Percentiles rank a stretch among this genome's conserved stretches.
Evolutionary conservation across 1,140 invertebrate genomes (phyloP).

Genomic region (Camponotus vicinus): DNA sequence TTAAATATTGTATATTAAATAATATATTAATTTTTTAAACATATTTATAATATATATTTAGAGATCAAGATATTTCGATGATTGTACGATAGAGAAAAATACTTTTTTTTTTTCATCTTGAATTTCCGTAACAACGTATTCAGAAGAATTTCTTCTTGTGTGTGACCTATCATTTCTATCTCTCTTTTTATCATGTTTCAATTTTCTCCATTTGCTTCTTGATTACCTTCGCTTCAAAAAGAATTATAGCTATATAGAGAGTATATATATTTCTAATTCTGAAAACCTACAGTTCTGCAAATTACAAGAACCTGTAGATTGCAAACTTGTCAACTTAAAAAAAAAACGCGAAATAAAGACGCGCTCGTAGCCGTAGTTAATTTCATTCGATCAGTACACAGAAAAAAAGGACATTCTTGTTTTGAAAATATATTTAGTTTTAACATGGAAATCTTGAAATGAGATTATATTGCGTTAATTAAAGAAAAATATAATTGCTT

Average conservation of each 20-base stretch:
- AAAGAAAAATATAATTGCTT: too few species aligned
- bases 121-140: not conserved
- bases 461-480: too few species aligned
- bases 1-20: too few species aligned
- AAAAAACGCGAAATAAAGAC: conserved; percentile 60
- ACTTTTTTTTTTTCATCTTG: not conserved
- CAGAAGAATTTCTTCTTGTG: not conserved
- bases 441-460: too few species aligned
- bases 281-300: conserved; percentile 78
- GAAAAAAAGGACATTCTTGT: too few species aligned
- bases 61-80: not conserved
- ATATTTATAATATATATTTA: too few species aligned
- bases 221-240: not conserved
- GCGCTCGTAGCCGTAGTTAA: conserved; percentile 20
- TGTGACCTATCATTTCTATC: not conserved
- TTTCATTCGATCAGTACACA: not conserved
- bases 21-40: too few species aligned
- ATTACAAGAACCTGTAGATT: conserved; percentile 72
- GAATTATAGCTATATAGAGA: too few species aligned
- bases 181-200: not conserved
- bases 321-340: conserved; percentile 54
- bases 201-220: not conserved
- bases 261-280: conserved; percentile 72
- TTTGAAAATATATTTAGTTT: too few species aligned
- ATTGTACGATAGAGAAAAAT: not conserved